Evolutionary conservation across 1,140 invertebrate species (phyloP), one percentile per base, ranked within the genome.

Genomic region (Bradynema listronoti): DNA sequence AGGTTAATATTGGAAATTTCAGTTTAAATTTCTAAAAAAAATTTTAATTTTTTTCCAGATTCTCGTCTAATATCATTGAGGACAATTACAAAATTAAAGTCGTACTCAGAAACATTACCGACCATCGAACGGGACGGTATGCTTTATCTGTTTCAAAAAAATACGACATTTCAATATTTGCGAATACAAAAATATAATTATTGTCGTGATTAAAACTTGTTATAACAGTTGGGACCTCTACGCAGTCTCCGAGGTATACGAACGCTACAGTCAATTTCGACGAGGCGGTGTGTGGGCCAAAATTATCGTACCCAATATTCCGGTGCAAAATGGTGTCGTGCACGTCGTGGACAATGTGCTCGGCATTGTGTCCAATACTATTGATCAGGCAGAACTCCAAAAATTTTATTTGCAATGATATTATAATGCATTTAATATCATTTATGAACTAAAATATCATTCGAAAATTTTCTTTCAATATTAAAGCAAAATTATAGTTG

Each of bases 11-110:
- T 29, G 11, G 16, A 19, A 56, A 1, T 58, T 9, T 22, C 9
- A 33, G 19, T 14, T 29, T 14, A 25, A 43, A 3, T 25, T 62
- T 24, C n/a, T n/a, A 39, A 39, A 11, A 9, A 29, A 32, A 19
- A 39, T 7, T 14, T n/a, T 24, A 27, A 54, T 42, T 4, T 53
- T 3, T n/a, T 6, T n/a, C 50, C 47, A 61, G 63, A 32, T 77
- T 77, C 47, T 78, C 74, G 4, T 63, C 73, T 1, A 77, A 77
- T 30, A 77, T 77, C 46, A 77, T 77, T 39, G 74, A 77, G 39
- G 74, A 77, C 30, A 77, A 77, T 55, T 78, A 68, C 66, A 78
- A 78, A 43, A 42, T 78, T 43, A 78, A 77, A 42, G 41, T 77
- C 7, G 62, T 51, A 22, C 72, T 77, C 73, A 41, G 76, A 24